Percentiles rank a stretch among this genome's conserved stretches.
Conservation (phyloP, 2,113 vertebrate species). For the Orthonyx spaldingii region DNA sequence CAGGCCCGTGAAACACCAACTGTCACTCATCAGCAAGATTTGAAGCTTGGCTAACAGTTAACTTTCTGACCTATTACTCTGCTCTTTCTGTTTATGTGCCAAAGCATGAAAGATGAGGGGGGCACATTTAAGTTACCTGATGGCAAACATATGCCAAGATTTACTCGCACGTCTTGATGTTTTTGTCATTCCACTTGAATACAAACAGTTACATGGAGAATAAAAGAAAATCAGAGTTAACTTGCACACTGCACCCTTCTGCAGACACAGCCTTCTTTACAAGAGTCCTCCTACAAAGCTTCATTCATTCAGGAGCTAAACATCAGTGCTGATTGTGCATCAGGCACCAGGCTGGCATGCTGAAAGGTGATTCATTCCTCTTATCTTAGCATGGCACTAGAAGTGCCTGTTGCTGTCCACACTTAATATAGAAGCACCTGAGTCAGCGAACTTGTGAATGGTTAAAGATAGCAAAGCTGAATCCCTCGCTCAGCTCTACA, state of each 20-base stretch:
- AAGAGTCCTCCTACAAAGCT: background rate
- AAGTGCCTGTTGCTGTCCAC: background rate
- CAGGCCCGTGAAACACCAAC: background rate
- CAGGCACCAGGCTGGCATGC: background rate
- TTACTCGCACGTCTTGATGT: background rate
- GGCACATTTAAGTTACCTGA: background rate
- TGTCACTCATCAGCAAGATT: background rate
- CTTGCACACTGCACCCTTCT: fast-evolving
- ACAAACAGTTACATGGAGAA: background rate
- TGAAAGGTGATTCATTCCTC: background rate
- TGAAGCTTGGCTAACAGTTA: constrained; percentile 8
- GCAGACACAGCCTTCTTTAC: background rate
- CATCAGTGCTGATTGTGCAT: background rate
- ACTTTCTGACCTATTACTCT: background rate
- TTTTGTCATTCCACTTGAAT: background rate
- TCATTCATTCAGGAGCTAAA: background rate
- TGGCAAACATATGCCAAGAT: background rate
- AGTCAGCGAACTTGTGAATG: background rate
- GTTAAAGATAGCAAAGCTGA: background rate
- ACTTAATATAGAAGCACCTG: background rate
- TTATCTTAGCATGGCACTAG: background rate
- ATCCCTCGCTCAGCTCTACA: background rate
- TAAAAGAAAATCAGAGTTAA: background rate
- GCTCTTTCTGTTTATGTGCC: background rate
- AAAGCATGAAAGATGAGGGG: background rate